phyloP scores from a whole-genome alignment of 2,888 invertebrate species.

The Bombyx huttoni region DNA sequence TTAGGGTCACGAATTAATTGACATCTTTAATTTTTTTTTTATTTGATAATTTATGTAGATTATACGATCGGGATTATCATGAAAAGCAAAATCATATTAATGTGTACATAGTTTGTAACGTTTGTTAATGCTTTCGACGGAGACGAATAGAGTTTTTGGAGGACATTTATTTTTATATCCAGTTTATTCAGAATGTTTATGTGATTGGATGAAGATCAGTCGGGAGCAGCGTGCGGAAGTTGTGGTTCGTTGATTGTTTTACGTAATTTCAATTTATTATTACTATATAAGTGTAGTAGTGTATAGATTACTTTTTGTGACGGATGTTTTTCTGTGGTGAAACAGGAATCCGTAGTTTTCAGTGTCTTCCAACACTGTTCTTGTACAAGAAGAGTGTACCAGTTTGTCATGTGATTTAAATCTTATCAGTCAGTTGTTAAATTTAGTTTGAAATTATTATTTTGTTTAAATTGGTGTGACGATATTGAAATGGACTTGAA shows the following conservation, averaged over 20 bases:
- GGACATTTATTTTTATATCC: constrained; percentile 64
- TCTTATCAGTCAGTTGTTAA: constrained; percentile 44
- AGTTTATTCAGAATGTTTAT: constrained; percentile 54
- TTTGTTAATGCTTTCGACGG: constrained; percentile 38
- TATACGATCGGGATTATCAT: constrained; percentile 26
- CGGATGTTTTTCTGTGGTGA: constrained; percentile 21
- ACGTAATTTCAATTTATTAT: constrained; percentile 1
- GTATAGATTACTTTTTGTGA: constrained; percentile 20
- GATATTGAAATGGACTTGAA: constrained; percentile 54
- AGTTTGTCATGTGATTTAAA: constrained; percentile 43
- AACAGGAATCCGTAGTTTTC: constrained; percentile 25
- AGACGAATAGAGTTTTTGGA: constrained; percentile 38
- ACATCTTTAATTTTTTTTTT: neutral
- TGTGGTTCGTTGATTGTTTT: constrained; percentile 1
- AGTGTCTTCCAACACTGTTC: constrained; percentile 64
- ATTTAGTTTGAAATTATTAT: constrained; percentile 35
- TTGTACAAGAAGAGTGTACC: constrained; percentile 15
- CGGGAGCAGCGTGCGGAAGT: constrained; percentile 18
- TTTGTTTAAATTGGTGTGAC: constrained; percentile 42
- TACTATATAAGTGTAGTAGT: constrained; percentile 16
- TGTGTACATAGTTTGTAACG: neutral
- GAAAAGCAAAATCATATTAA: constrained; percentile 16
- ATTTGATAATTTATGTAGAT: constrained; percentile 13
- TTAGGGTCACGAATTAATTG: constrained; percentile 54
- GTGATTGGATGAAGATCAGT: constrained; percentile 15